A percentile compares a stretch with the other conserved stretches of the same genome.
These are phyloP conservation scores for Ophraella communa DNA, from an alignment of 2,888 invertebrate species.

Conservation along the genomic window DNA sequence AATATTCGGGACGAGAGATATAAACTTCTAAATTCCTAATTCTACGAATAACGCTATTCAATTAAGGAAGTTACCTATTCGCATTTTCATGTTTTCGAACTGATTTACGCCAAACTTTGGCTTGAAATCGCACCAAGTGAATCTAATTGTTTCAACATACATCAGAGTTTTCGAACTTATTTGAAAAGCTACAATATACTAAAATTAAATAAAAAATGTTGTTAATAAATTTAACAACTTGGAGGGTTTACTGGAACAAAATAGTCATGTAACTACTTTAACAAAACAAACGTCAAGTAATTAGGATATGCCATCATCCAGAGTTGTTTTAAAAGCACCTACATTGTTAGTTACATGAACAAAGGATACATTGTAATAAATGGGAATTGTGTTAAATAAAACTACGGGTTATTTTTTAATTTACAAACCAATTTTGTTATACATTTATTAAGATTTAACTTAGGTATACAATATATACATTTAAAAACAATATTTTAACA, in stretches of 20 bases:
- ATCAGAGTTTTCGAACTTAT: neutral
- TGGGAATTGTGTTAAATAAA: neutral
- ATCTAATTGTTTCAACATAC: neutral
- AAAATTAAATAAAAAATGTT: neutral
- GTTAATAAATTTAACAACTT: neutral
- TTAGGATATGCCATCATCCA: no score
- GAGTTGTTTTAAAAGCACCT: no score
- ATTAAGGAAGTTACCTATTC: neutral
- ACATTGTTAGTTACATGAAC: no score
- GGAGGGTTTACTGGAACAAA: neutral
- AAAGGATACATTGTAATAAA: no score
- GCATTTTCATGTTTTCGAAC: neutral
- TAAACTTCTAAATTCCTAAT: neutral
- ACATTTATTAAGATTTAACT: slow-evolving; percentile 27
- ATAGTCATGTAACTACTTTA: neutral
- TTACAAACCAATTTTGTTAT: slow-evolving; percentile 23
- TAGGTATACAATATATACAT: slow-evolving; percentile 29
- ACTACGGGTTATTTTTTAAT: slow-evolving; percentile 2
- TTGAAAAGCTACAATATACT: neutral
- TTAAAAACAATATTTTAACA: slow-evolving; percentile 24
- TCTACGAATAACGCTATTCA: neutral
- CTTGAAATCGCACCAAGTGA: neutral
- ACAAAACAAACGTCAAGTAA: no score
- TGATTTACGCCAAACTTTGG: neutral
- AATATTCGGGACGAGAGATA: neutral